Evolutionary conservation across 2,113 vertebrate species (phyloP), one percentile per base, ranked within the genome.

Genomic region (Scomber japonicus): DNA sequence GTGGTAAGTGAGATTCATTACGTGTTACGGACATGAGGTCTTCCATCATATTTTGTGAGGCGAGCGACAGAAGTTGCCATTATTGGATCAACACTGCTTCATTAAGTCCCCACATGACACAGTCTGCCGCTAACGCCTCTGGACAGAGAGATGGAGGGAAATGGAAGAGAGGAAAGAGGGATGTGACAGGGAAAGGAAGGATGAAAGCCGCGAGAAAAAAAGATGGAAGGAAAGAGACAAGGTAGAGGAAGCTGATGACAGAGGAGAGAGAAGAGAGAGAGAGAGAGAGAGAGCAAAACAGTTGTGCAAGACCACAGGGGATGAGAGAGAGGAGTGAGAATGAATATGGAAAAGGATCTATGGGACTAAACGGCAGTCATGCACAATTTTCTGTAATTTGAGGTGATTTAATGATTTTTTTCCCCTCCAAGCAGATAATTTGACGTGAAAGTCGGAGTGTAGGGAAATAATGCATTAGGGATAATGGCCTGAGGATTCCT

Each of bases 11-110:
- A 76, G 70, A 80, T 78, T 88, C 69, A 73, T 72, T 78, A 60
- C 15, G 53, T 49, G 44, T 79, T 59, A 61, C 16, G 1, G 72
- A 60, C 81, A 66, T 7, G 31, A 78, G 56, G 62, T 80, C 49
- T 4, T 86, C 69, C 73, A 87, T 89, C 82, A 85, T 68, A 84
- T 50, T 88, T 71, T 79, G 79, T 57, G 81, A 81, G 71, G 78
- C 64, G n/a, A 75, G 71, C 66, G 44, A 84, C 87, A 84, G 78
- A 89, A 85, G 83, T 72, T 71, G 88, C 71, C 79, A 75, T 89
- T 92, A 92, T 86, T 90, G 85, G 80, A 91, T 90, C 87, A 86
- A 76, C 70, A 54, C 44, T 80, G 89, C 77, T 88, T 93, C 88
- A 91, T 93, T 94, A 85, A 81, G 72, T 74, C 86, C 71, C 87